Percentiles rank a stretch among this genome's conserved stretches.
Evolutionary conservation across 2,888 invertebrate genomes (phyloP).

Genomic region (Ophion costatus): DNA sequence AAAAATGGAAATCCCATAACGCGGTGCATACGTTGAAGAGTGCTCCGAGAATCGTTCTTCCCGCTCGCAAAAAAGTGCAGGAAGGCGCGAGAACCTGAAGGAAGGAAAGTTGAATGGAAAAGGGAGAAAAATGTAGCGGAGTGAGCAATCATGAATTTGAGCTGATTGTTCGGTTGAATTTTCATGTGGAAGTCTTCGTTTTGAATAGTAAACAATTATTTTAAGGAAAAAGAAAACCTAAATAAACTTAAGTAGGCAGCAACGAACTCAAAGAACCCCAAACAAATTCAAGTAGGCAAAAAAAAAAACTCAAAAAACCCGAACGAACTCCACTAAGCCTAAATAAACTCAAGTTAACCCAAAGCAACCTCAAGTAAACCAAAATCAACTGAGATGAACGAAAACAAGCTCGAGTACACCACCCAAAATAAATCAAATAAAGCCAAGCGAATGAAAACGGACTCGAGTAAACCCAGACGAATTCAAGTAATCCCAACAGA

Average conservation of each 20-base stretch:
- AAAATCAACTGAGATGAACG: neutral
- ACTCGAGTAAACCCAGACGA: no score
- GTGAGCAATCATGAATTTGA: neutral
- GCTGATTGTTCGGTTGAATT: neutral
- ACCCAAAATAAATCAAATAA: no score
- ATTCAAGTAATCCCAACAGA: no score
- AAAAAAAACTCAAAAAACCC: no score
- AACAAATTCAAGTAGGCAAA: no score
- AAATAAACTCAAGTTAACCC: no score
- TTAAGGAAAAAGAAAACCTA: neutral
- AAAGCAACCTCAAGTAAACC: neutral
- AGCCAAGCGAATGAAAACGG: no score
- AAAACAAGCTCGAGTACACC: no score
- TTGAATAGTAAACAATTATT: neutral
- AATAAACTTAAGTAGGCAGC: neutral
- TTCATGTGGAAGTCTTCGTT: neutral
- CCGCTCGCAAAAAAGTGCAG: neutral
- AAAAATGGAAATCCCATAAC: slow-evolving; percentile 75
- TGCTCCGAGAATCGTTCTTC: slow-evolving; percentile 22
- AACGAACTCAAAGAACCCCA: no score
- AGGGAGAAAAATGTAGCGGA: neutral
- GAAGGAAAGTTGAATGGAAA: neutral
- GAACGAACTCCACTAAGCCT: no score
- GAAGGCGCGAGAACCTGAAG: neutral
- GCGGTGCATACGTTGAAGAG: slow-evolving; percentile 2